Evolutionary conservation across 2,888 invertebrate genomes (phyloP).

Genomic region (Notodonta dromedarius): DNA sequence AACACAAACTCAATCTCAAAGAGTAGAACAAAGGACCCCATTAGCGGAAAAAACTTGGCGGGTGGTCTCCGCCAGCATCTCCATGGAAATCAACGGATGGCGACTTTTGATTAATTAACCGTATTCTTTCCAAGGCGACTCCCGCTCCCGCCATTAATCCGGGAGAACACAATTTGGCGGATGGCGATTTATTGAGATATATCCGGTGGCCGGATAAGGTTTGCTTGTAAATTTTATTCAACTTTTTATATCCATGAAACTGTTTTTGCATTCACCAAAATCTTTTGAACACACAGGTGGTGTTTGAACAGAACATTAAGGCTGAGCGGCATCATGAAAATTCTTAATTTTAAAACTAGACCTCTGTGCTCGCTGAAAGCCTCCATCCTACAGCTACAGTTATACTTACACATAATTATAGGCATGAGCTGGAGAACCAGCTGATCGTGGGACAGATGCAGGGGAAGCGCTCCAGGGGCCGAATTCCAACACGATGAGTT

Average conservation of each 20-base stretch:
- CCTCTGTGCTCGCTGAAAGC: too few species aligned
- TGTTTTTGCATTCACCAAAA: background rate
- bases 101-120: conserved; percentile 82
- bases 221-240: conserved; percentile 27
- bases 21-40: conserved; percentile 74
- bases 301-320: too few species aligned
- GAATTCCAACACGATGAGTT: too few species aligned
- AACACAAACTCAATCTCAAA: conserved; percentile 72
- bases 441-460: too few species aligned
- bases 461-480: too few species aligned
- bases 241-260: conserved; percentile 10
- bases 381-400: too few species aligned
- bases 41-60: conserved; percentile 65
- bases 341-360: too few species aligned
- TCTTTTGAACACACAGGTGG: too few species aligned
- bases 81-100: conserved; percentile 79
- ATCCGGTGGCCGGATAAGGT: conserved; percentile 64
- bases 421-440: too few species aligned
- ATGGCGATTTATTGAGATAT: conserved; percentile 61
- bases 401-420: too few species aligned
- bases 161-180: conserved; percentile 73
- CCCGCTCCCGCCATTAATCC: conserved; percentile 65
- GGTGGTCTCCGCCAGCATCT: conserved; percentile 70
- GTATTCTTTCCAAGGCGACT: conserved; percentile 76
- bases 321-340: too few species aligned